phyloP scores from a whole-genome alignment of 2,113 vertebrate genomes.

The Oryzias melastigma region DNA sequence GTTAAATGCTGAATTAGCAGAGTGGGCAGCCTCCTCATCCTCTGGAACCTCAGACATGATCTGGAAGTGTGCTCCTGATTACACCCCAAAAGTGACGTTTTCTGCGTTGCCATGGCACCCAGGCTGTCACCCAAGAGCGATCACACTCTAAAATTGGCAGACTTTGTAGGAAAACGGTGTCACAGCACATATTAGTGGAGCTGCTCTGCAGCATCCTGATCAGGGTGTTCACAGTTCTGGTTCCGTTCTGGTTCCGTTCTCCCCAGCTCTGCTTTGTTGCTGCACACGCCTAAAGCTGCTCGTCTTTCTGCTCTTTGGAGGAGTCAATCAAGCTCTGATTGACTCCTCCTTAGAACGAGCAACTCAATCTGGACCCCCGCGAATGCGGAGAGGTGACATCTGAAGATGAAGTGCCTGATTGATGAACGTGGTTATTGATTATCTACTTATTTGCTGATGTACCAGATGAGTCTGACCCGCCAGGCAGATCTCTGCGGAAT shows the following conservation, averaged over 20 bases:
- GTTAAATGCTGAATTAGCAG: constrained; percentile 34
- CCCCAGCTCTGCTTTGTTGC: constrained; percentile 33
- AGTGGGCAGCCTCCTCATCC: constrained; percentile 26
- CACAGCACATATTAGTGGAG: constrained; percentile 40
- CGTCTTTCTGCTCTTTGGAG: constrained; percentile 54
- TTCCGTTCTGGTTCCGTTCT: constrained; percentile 43
- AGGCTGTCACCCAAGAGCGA: constrained; percentile 71
- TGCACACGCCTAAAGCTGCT: constrained; percentile 58
- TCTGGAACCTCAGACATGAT: constrained; percentile 44
- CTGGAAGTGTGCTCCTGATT: constrained; percentile 60
- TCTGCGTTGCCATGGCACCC: constrained; percentile 72
- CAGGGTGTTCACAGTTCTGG: constrained; percentile 52
- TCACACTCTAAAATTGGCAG: constrained; percentile 58
- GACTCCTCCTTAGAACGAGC: constrained; percentile 43
- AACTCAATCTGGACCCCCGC: constrained; percentile 41
- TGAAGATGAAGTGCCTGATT: constrained; percentile 62
- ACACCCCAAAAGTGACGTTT: constrained; percentile 56
- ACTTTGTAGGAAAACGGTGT: constrained; percentile 44
- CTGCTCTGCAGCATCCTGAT: constrained; percentile 35
- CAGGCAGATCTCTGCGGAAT: constrained; percentile 59
- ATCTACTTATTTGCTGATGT: constrained; percentile 65
- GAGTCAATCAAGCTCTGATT: constrained; percentile 57
- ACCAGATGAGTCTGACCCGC: constrained; percentile 62
- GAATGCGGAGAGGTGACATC: constrained; percentile 48
- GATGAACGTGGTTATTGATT: constrained; percentile 68